These are phyloP conservation scores for Sclerodermus sp. DNA, from an alignment of 2,888 invertebrate species.

Conservation along the genomic window DNA sequence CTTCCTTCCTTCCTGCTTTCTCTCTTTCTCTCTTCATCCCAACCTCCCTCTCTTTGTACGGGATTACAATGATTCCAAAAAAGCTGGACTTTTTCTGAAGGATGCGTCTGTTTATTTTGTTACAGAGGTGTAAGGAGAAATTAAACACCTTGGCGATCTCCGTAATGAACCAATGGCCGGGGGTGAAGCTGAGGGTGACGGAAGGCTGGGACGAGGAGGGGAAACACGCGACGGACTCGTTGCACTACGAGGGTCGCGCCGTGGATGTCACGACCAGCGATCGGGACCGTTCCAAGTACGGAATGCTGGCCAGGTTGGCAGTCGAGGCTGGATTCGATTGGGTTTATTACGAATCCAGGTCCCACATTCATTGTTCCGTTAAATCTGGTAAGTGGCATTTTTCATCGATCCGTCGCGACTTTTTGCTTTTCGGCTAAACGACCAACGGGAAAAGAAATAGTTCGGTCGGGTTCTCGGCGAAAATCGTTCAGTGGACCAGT, in stretches of 20 bases:
- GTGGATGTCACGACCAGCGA: constrained; percentile 96
- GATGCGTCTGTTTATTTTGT: no score
- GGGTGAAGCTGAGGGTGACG: constrained; percentile 87
- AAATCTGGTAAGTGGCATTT: constrained; percentile 82
- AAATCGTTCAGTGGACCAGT: no score
- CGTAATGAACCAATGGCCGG: constrained; percentile 98
- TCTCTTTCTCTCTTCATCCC: no score
- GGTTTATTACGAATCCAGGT: constrained; percentile 94
- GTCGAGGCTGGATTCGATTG: constrained; percentile 98
- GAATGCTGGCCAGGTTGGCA: constrained; percentile 92
- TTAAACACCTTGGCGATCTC: constrained; percentile 91
- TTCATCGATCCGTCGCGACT: no score
- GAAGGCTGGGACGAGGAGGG: constrained; percentile 95
- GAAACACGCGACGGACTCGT: constrained; percentile 75
- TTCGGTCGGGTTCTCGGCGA: constrained; percentile 4
- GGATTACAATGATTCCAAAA: no score
- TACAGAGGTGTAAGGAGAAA: constrained; percentile 94
- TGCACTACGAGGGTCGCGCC: constrained; percentile 96
- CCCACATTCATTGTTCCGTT: constrained; percentile 95
- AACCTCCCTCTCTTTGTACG: constrained; percentile 3
- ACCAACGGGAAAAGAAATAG: constrained; percentile 9
- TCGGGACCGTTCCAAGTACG: constrained; percentile 89
- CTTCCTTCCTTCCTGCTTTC: no score
- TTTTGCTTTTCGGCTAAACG: no score
- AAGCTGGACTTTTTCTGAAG: no score